Conservation (phyloP, 2,113 vertebrate genomes). For the Felis catus region DNA sequence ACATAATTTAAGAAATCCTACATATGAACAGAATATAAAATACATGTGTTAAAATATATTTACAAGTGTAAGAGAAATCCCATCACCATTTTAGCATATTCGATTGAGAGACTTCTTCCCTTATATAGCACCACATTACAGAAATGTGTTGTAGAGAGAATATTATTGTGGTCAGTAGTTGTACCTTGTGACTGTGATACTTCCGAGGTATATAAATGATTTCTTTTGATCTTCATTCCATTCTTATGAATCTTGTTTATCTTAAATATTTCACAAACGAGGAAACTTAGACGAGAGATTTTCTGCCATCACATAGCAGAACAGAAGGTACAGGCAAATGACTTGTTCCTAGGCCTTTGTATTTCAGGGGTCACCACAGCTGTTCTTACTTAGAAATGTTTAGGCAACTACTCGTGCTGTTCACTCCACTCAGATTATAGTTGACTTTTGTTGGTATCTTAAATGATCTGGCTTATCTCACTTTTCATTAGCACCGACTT, state of each 20-base stretch:
- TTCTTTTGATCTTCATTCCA: not conserved
- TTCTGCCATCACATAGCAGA: not conserved
- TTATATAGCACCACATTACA: not conserved
- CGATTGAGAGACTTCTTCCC: not conserved
- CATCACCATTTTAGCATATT: not conserved
- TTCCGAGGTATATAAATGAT: not conserved
- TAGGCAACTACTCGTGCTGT: accelerated
- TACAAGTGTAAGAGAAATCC: not conserved
- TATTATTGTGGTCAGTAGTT: not conserved
- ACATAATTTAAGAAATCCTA: not conserved
- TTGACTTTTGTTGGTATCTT: not conserved
- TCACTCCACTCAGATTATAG: not conserved
- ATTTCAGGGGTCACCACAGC: not conserved
- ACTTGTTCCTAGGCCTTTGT: not conserved
- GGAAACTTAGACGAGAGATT: not conserved
- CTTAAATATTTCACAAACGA: not conserved
- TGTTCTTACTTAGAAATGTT: not conserved
- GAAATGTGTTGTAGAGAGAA: not conserved
- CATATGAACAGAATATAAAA: not conserved
- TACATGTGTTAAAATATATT: not conserved
- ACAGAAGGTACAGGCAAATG: not conserved
- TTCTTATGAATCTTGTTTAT: not conserved
- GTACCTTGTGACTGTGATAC: not conserved
- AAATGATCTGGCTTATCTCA: not conserved
- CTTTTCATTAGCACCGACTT: not conserved